These are phyloP conservation scores for Peromyscus melanophrys DNA, from an alignment of 2,797 vertebrate genomes.

Conservation along the genomic window DNA sequence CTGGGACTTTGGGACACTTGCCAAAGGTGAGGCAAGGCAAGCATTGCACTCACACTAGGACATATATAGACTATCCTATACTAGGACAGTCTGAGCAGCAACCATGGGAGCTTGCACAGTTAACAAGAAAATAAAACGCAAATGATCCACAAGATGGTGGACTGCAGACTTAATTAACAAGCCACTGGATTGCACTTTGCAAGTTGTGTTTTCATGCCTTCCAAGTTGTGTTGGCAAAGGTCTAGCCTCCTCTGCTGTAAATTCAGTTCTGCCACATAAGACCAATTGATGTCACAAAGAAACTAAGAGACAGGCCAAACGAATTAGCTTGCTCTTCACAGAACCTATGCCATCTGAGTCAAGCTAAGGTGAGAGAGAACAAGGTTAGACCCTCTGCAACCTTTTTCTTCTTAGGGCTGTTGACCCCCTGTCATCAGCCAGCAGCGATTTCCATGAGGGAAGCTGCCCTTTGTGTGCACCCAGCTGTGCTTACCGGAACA, in stretches of 20 bases:
- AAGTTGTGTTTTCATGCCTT: neutral
- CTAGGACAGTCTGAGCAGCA: neutral
- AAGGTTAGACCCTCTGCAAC: neutral
- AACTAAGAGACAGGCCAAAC: neutral
- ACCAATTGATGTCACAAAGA: neutral
- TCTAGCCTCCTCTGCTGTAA: neutral
- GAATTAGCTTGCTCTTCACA: neutral
- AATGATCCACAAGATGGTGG: neutral
- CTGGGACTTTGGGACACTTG: neutral
- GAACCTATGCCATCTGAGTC: neutral
- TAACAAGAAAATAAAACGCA: constrained; percentile 12
- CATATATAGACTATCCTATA: too few relatives aligned
- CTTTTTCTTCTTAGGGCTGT: neutral
- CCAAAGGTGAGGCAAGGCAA: neutral
- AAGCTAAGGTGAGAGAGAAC: neutral
- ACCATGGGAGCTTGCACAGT: neutral
- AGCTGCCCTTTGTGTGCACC: rapidly evolving
- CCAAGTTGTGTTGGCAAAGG: constrained; percentile 2
- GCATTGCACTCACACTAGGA: neutral
- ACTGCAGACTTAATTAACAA: constrained; percentile 20
- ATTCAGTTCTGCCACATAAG: neutral
- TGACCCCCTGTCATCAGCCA: neutral
- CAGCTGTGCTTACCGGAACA: too few relatives aligned
- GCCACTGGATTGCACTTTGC: neutral
- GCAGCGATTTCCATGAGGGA: neutral